A percentile compares a stretch with the other conserved stretches of the same genome.
Evolutionary conservation across 64 coral and sea anemone species (phyloP).

Genomic region (Anthopleura sola): DNA sequence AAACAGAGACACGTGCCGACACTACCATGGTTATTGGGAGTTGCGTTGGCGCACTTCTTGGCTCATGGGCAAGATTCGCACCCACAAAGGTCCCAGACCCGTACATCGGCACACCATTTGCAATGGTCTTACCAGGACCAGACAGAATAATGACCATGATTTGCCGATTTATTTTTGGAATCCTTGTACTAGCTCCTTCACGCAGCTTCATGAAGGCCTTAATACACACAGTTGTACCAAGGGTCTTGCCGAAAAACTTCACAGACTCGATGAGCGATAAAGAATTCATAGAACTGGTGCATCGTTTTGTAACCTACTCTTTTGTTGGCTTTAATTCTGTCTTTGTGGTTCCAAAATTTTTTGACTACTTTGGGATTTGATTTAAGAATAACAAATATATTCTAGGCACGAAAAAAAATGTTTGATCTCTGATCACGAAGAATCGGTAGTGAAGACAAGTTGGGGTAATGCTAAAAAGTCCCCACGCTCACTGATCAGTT

Average conservation of each 20-base stretch:
- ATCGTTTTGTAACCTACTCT: conserved; percentile 76
- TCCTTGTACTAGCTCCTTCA: conserved; percentile 57
- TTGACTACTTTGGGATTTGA: conserved; percentile 69
- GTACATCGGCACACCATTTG: conserved; percentile 55
- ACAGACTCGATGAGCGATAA: conserved; percentile 46
- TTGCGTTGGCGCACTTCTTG: conserved; percentile 62
- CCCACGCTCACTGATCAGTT: neutral
- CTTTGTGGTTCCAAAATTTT: conserved; percentile 51
- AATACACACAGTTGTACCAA: conserved; percentile 55
- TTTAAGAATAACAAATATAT: neutral
- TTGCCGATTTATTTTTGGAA: conserved; percentile 68
- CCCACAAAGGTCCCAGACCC: conserved; percentile 59
- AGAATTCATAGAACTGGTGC: conserved; percentile 65
- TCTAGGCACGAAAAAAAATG: neutral
- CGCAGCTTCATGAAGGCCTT: conserved; percentile 63
- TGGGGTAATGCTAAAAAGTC: neutral
- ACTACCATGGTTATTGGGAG: conserved; percentile 69
- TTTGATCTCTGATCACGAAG: neutral
- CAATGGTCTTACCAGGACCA: conserved; percentile 45
- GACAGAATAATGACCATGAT: conserved; percentile 65
- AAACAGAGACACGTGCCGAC: conserved; percentile 70
- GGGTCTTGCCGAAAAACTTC: conserved; percentile 48
- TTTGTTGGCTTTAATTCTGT: conserved; percentile 57
- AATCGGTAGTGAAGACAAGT: neutral
- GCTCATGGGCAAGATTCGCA: conserved; percentile 54